Evolutionary conservation across 2,113 vertebrate species (phyloP).

Genomic region (Notechis scutatus): DNA sequence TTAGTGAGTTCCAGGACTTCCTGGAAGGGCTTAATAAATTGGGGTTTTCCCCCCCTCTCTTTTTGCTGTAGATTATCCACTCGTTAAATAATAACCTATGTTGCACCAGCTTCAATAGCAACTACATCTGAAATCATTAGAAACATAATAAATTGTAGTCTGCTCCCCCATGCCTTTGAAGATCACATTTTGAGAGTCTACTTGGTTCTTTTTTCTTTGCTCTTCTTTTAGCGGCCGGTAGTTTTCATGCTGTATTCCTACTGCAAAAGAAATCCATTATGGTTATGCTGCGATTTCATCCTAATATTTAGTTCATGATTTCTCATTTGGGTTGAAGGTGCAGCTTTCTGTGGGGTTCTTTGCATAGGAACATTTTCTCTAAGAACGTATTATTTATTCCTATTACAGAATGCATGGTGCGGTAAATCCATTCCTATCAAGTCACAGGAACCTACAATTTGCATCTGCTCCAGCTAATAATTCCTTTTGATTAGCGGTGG

Average conservation of each 20-base stretch:
- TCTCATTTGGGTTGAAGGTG: neutral
- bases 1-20: constrained; percentile 17
- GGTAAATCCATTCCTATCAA: neutral
- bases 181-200: constrained; percentile 26
- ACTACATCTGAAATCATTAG: neutral
- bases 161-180: neutral
- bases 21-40: neutral
- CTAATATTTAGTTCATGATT: neutral
- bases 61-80: neutral
- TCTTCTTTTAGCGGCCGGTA: neutral
- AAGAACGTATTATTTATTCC: neutral
- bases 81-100: neutral
- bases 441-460: neutral
- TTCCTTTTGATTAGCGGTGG: neutral
- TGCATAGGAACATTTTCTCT: neutral
- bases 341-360: no score
- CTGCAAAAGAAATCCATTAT: neutral
- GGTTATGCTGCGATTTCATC: neutral
- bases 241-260: neutral
- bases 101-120: neutral
- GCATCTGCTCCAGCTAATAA: neutral
- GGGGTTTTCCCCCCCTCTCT: neutral
- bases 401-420: neutral
- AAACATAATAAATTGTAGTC: constrained; percentile 17
- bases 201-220: neutral